These are phyloP conservation scores for Harpagus bidentatus DNA, from an alignment of 2,113 vertebrate genomes.

Conservation along the genomic window DNA sequence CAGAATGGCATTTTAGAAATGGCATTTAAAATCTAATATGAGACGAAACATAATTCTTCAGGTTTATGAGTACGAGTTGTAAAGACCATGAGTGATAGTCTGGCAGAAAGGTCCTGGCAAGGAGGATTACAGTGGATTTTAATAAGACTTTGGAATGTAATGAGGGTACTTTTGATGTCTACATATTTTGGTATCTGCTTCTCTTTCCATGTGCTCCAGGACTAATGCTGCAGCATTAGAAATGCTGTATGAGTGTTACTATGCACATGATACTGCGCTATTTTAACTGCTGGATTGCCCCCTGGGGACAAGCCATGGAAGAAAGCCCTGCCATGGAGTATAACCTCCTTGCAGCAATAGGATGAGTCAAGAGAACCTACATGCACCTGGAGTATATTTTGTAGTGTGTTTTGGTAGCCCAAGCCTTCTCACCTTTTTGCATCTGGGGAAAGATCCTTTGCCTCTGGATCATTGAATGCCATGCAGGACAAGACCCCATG, in stretches of 20 bases:
- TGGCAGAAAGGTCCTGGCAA: neutral
- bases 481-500: neutral
- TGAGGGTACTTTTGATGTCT: neutral
- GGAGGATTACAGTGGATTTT: neutral
- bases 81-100: neutral
- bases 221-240: neutral
- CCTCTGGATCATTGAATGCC: neutral
- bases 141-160: neutral
- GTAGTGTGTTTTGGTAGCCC: neutral
- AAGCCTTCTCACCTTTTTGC: neutral
- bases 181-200: neutral
- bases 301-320: neutral
- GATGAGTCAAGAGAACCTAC: neutral
- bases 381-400: too few species aligned
- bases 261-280: too few species aligned
- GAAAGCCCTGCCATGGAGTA: neutral
- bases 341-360: neutral
- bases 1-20: neutral
- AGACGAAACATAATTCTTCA: neutral
- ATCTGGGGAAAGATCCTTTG: neutral
- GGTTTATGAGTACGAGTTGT: neutral
- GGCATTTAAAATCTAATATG: neutral
- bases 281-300: neutral
- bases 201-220: neutral
- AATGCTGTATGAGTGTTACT: neutral